Evolutionary conservation across 2,113 vertebrate species (phyloP).

Genomic region (Sarotherodon lohbergeri): DNA sequence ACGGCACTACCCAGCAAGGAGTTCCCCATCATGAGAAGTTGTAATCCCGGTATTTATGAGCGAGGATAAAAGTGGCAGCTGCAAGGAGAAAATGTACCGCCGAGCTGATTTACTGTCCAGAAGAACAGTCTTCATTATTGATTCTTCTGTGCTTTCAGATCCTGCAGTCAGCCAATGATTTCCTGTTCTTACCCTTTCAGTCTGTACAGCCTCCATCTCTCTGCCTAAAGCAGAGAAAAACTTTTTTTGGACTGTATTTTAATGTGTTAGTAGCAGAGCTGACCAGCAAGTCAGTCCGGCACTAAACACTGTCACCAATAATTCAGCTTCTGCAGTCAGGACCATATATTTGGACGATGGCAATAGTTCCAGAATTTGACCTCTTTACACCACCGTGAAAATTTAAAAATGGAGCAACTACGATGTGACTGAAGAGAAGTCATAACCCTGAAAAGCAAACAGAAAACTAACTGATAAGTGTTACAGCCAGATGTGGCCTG

Average conservation of each 20-base stretch:
- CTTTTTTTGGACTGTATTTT: neutral
- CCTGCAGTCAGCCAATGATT: neutral
- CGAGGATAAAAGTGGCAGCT: slow-evolving; percentile 11
- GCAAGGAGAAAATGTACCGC: slow-evolving; percentile 2
- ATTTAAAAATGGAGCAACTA: neutral
- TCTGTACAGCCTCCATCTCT: neutral
- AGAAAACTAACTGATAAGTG: neutral
- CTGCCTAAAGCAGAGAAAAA: neutral
- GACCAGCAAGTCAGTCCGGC: neutral
- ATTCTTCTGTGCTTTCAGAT: neutral
- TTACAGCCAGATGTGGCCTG: neutral
- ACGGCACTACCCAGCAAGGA: neutral
- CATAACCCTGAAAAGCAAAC: neutral
- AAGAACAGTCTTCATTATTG: slow-evolving; percentile 15
- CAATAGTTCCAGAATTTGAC: neutral
- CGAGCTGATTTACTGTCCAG: slow-evolving; percentile 25
- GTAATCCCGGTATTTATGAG: slow-evolving; percentile 45
- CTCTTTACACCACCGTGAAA: neutral
- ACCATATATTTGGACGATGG: neutral
- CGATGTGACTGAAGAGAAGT: neutral
- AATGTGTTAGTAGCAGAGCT: neutral
- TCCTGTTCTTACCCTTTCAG: neutral
- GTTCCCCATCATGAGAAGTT: neutral
- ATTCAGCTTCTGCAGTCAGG: neutral
- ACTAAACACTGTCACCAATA: neutral